Evolutionary conservation across 2,888 invertebrate species (phyloP).

Genomic region (Leptinotarsa haldemani): DNA sequence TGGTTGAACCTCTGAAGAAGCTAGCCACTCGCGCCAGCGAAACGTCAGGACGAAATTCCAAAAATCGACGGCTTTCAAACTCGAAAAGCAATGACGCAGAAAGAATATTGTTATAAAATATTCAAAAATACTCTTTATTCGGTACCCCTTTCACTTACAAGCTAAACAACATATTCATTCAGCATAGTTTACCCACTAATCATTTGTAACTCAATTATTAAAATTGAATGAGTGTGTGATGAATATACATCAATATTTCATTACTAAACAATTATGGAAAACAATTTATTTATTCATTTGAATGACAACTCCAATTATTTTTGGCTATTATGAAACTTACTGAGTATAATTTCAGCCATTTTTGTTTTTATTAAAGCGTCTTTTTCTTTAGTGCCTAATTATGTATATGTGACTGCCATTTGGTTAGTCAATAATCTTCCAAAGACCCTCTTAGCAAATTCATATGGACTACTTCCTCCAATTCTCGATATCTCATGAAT

Average conservation of each 20-base stretch:
- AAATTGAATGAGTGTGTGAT: background rate
- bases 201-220: background rate
- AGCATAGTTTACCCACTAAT: background rate
- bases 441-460: constrained; percentile 20
- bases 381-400: constrained; percentile 19
- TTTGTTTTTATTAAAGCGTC: constrained; percentile 13
- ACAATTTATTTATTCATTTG: background rate
- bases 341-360: constrained; percentile 19
- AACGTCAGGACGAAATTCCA: too few species aligned
- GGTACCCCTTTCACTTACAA: background rate
- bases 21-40: too few species aligned
- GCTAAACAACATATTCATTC: constrained; percentile 3
- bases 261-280: background rate
- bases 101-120: too few species aligned
- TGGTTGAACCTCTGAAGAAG: too few species aligned
- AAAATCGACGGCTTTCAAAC: too few species aligned
- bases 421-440: constrained; percentile 8
- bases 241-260: background rate
- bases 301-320: background rate
- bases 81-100: too few species aligned
- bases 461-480: constrained; percentile 6
- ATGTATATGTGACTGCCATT: constrained; percentile 12
- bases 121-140: too few species aligned
- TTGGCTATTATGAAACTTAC: constrained; percentile 11
- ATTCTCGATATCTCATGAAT: constrained; percentile 21